phyloP scores from a whole-genome alignment of 2,888 invertebrate genomes.

The Latrodectus hesperus region DNA sequence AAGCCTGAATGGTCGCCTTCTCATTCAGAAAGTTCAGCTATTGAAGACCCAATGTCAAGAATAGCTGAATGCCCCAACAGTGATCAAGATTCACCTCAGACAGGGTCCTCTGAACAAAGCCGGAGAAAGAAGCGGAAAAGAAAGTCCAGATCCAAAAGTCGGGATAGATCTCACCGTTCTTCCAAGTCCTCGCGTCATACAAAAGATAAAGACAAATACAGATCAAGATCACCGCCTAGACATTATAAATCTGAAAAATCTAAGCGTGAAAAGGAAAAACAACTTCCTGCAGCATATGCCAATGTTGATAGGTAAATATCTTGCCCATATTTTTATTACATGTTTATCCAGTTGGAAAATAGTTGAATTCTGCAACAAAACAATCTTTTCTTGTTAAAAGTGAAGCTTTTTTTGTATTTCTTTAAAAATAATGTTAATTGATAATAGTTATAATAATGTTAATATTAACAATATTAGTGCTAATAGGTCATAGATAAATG shows the following conservation, averaged over 20 bases:
- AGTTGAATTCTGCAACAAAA: not conserved
- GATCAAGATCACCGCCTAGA: constrained; percentile 9
- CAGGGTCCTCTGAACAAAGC: not conserved
- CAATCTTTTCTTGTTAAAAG: not conserved
- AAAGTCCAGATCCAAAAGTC: constrained; percentile 17
- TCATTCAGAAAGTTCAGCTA: constrained; percentile 29
- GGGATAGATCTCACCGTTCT: not conserved
- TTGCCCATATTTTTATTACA: not conserved
- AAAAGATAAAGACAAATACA: constrained; percentile 1
- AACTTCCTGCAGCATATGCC: constrained; percentile 56
- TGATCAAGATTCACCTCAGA: constrained; percentile 7
- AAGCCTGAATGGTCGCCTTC: constrained; percentile 33
- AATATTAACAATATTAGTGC: too few species aligned
- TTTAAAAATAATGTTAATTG: not conserved
- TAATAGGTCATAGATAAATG: not conserved
- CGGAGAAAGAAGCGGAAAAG: constrained; percentile 21
- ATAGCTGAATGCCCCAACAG: constrained; percentile 26
- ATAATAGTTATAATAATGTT: too few species aligned
- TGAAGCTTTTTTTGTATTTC: not conserved
- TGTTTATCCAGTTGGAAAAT: not conserved
- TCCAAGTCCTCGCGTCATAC: constrained; percentile 23
- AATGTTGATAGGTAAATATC: constrained; percentile 11
- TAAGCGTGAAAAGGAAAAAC: constrained; percentile 39
- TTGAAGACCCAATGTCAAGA: constrained; percentile 41
- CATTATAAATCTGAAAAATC: constrained; percentile 13